Percentiles rank a stretch among this genome's conserved stretches.
phyloP scores from a whole-genome alignment of 37 sponge, comb jelly and placozoan species.

The Geodia barretti region DNA sequence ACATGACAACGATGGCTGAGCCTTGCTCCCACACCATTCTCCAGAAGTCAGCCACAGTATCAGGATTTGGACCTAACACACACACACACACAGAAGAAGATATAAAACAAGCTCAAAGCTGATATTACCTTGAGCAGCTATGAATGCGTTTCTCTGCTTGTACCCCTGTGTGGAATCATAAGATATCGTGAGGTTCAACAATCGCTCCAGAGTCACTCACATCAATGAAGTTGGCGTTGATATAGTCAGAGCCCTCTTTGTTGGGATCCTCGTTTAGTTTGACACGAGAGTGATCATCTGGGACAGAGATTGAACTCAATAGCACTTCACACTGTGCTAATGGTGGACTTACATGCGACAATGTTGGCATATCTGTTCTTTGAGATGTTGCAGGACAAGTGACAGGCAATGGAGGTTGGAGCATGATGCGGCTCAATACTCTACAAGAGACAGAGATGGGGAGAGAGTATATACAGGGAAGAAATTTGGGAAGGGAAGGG shows the following conservation, averaged over 20 bases:
- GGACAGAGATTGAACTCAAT: neutral
- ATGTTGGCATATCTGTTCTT: conserved; percentile 97
- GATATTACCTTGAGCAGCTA: conserved; percentile 73
- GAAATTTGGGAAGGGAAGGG: neutral
- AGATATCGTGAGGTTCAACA: neutral
- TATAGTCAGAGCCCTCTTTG: conserved; percentile 84
- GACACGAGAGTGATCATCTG: conserved; percentile 94
- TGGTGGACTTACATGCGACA: conserved; percentile 58
- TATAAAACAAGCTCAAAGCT: too few species aligned
- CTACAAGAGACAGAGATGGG: conserved; percentile 8
- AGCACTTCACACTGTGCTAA: neutral
- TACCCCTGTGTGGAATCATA: conserved; percentile 58
- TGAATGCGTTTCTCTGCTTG: conserved; percentile 40
- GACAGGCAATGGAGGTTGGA: conserved; percentile 65
- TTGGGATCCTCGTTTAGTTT: conserved; percentile 53
- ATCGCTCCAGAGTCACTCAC: conserved; percentile 39
- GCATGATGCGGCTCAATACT: conserved; percentile 66
- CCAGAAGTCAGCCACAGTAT: conserved; percentile 89
- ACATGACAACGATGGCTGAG: conserved; percentile 81
- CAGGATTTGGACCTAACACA: conserved; percentile 74
- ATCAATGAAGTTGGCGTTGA: conserved; percentile 92
- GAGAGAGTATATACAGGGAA: neutral
- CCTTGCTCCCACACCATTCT: conserved; percentile 94
- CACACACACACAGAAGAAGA: neutral
- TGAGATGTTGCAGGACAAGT: conserved; percentile 43